Evolutionary conservation across 2,797 vertebrate genomes (phyloP), one percentile per base, ranked within the genome.

Genomic region (Gobio occitaniae): DNA sequence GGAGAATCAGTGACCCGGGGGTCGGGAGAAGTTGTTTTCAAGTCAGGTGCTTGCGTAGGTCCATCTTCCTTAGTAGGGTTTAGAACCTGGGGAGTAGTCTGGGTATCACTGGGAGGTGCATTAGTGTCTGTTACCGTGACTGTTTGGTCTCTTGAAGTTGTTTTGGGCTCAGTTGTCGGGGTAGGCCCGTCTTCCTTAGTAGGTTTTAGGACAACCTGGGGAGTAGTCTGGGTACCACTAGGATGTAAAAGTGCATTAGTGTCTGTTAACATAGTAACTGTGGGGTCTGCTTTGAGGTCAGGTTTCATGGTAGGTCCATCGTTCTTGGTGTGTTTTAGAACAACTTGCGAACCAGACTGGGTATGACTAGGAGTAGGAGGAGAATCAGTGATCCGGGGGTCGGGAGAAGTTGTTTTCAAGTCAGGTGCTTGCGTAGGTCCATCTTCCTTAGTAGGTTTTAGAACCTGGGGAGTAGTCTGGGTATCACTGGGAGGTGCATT

Each of bases 41-140:
- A 25, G 25, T 25, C 25, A 25, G 25, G 25, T 25, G 25, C 25
- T 25, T 25, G 25, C 25, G 25, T 25, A 25, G 25, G 25, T 25
- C 32, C 32, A 1, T 32, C 32, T 32, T 32, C 32, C 32, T 32
- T 32, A 32, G 32, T 32, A 32, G 32, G 32, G 2, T 32, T 79
- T 38, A 4, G 41, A n/a, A 19, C 8, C 4, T 32, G 32, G 32
- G 32, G 2, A 32, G 32, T 2, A 17, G 21, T 61, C 32, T 72
- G 48, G 52, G 8, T 38, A 70, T 2, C 6, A 12, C 29, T 69
- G 29, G 10, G 25, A 69, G 32, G 29, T 77, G 6, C 3, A 41
- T 52, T 50, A 50, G 78, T 66, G 44, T 80, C 61, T 66, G 61
- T 66, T 66, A 79, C 15, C 3, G 59, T 66, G 44, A 68, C 8